Base-by-base conservation (phyloP, 2,888 invertebrate species). In the Platynereis dumerilii region DNA sequence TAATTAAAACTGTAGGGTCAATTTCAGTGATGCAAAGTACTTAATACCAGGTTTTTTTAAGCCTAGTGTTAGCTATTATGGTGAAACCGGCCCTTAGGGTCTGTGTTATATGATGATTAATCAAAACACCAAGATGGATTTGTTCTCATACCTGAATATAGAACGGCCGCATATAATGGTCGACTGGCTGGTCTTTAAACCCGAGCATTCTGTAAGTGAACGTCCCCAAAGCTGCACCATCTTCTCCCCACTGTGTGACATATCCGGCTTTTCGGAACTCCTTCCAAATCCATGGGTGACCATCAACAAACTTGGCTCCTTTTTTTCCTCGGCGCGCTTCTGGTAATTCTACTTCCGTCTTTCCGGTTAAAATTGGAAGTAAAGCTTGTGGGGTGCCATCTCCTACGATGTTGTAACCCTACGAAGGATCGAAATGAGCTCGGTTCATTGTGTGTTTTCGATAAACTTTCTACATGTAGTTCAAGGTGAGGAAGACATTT, bases 121-220 rank as follows among this genome's bases (percentile, higher is more conserved):
- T n/a, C n/a, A n/a, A n/a, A n/a, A n/a, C n/a, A n/a, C n/a, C n/a
- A n/a, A n/a, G n/a, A n/a, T n/a, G n/a, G n/a, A n/a, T n/a, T n/a
- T 26, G 39, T 34, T 68, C 7, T 45, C n/a, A n/a, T 12, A 58
- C 60, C 12, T 24, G 29, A 34, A 76, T 34, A 61, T 77, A 77
- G 82, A 90, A 94, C 0, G 93, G 88, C 34, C 95, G 86, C 85
- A 94, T 89, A 80, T 94, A 96, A 83, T 96, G 95, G 84, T 96
- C 92, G 0, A 95, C 93, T 0, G 96, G 96, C 73, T 90, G 90
- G 1, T 87, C 84, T 42, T 88, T 85, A 82, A 96, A 96, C 0
- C 96, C 96, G 72, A 91, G 91, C 79, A 96, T 87, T 10, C 96
- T 88, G 83, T 93, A 94, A 1, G 93, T 93, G 80, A 96, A 97